Evolutionary conservation across 1,140 invertebrate species (phyloP).

Genomic region (Latrodectus geometricus): DNA sequence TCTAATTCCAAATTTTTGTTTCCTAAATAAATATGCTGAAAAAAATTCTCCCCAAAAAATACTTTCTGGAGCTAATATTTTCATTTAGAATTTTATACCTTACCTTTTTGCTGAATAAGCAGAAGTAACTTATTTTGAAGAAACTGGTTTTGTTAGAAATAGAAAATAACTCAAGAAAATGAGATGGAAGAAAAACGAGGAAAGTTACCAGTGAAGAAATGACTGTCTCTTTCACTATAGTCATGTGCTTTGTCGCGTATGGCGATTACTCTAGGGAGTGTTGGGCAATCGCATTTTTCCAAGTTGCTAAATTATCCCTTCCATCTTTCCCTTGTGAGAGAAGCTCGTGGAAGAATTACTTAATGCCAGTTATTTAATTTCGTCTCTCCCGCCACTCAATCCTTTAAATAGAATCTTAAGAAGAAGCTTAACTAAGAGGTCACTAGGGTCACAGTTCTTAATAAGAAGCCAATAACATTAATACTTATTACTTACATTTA

Average conservation of each 20-base stretch:
- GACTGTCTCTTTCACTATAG: background rate
- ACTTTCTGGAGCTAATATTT: too few species aligned
- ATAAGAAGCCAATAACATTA: too few species aligned
- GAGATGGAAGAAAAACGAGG: background rate
- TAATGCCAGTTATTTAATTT: background rate
- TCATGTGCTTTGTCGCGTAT: background rate
- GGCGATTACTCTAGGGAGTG: background rate
- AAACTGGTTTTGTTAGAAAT: too few species aligned
- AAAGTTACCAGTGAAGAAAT: background rate
- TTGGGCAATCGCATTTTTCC: background rate
- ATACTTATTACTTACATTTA: too few species aligned
- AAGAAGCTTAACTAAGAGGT: background rate
- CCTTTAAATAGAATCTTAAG: background rate
- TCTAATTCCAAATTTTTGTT: too few species aligned
- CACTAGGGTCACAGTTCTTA: background rate
- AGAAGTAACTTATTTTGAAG: too few species aligned
- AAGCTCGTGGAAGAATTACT: background rate
- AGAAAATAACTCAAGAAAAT: too few species aligned
- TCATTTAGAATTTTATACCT: too few species aligned
- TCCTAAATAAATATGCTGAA: too few species aligned
- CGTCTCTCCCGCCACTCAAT: background rate
- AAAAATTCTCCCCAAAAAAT: too few species aligned
- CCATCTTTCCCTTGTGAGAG: background rate
- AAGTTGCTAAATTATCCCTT: background rate
- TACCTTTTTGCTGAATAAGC: too few species aligned